Conservation (phyloP, 2,888 invertebrate species). For the Lithophane ornitopus region DNA sequence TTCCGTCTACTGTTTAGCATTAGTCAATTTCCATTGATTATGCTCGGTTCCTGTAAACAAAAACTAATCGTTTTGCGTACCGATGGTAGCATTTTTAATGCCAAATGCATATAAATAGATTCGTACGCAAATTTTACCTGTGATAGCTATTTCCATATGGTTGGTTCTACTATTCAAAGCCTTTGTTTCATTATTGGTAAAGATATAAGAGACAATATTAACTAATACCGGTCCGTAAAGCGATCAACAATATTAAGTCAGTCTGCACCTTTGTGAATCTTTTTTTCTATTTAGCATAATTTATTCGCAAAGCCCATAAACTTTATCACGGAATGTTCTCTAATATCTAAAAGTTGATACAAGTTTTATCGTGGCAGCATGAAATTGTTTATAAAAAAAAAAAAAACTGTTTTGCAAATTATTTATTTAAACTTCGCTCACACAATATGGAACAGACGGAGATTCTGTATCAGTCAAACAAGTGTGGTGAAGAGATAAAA, state of each 20-base stretch:
- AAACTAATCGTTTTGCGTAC: neutral
- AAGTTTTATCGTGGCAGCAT: constrained; percentile 3
- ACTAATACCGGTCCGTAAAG: neutral
- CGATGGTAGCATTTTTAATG: neutral
- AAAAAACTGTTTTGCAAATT: neutral
- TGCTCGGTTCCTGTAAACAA: neutral
- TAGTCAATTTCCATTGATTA: too few relatives aligned
- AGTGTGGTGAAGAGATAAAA: too few relatives aligned
- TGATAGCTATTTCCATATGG: neutral
- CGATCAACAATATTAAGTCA: neutral
- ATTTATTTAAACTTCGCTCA: too few relatives aligned
- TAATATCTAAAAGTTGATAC: constrained; percentile 8
- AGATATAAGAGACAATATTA: neutral
- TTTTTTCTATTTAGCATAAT: constrained; percentile 52
- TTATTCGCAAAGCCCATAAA: constrained; percentile 40
- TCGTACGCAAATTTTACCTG: neutral
- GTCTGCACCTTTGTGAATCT: constrained; percentile 19
- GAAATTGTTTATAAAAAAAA: neutral
- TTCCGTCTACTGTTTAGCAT: too few relatives aligned
- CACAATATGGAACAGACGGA: too few relatives aligned
- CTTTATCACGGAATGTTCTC: constrained; percentile 13
- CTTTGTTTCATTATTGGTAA: neutral
- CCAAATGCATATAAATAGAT: neutral
- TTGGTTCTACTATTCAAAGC: neutral
- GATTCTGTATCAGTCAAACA: too few relatives aligned